A percentile compares a stretch with the other conserved stretches of the same genome.
phyloP scores from a whole-genome alignment of 2,797 vertebrate species.

The Calcarius lapponicus region DNA sequence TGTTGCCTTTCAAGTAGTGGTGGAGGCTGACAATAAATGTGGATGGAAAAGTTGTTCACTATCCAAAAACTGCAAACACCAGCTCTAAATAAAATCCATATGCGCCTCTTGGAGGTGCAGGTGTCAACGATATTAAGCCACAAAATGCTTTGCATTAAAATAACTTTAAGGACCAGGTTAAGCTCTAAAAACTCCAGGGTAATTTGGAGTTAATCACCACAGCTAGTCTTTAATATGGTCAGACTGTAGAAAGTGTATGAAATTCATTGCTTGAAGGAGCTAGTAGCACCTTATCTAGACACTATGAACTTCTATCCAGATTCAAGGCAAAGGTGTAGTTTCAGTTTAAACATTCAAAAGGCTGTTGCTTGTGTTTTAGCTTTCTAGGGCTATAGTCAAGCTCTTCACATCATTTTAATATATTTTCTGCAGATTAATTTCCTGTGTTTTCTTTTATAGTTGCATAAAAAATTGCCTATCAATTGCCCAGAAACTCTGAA shows the following conservation, averaged over 20 bases:
- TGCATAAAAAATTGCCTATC: slow-evolving; percentile 32
- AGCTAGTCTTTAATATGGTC: slow-evolving; percentile 24
- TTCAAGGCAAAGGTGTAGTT: slow-evolving; percentile 8
- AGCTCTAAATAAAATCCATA: slow-evolving; percentile 56
- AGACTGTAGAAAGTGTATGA: background rate
- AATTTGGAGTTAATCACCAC: slow-evolving; percentile 48
- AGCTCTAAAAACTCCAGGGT: slow-evolving; percentile 37
- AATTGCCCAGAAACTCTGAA: slow-evolving; percentile 8
- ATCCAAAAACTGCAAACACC: slow-evolving; percentile 46
- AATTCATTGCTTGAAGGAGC: slow-evolving; percentile 44
- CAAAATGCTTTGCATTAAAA: slow-evolving; percentile 55
- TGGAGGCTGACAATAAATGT: background rate
- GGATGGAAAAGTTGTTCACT: slow-evolving; percentile 31
- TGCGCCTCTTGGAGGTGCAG: slow-evolving; percentile 49
- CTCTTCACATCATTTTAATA: slow-evolving; percentile 45
- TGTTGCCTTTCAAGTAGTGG: background rate
- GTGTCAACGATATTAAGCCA: slow-evolving; percentile 63
- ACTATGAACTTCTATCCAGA: background rate
- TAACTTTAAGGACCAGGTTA: slow-evolving; percentile 58
- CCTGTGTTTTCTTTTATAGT: slow-evolving; percentile 65
- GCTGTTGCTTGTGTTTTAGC: background rate
- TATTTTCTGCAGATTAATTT: slow-evolving; percentile 63
- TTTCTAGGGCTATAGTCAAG: slow-evolving; percentile 26
- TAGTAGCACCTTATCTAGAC: slow-evolving; percentile 28
- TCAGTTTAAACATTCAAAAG: slow-evolving; percentile 6